Percentiles rank a stretch among this genome's conserved stretches.
Conservation (phyloP, 1,140 invertebrate species). For the Hyles vespertilio region DNA sequence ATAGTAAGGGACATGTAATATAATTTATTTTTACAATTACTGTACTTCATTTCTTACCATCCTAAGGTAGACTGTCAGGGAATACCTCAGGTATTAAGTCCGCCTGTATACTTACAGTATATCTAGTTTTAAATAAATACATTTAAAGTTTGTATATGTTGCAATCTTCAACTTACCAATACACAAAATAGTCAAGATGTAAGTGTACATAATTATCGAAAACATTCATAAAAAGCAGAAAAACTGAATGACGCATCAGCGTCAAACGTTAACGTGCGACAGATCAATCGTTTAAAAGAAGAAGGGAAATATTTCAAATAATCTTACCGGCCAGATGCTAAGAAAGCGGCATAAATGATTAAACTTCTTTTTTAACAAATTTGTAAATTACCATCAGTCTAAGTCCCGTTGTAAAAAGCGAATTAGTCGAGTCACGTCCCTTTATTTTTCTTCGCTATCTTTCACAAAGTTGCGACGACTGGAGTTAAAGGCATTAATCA, state of each 20-base stretch:
- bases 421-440: slow-evolving; percentile 68
- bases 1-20: too few species aligned
- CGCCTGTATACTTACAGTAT: too few species aligned
- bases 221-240: slow-evolving; percentile 25
- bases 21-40: too few species aligned
- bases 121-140: too few species aligned
- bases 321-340: slow-evolving; percentile 18
- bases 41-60: too few species aligned
- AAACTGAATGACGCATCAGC: slow-evolving; percentile 35
- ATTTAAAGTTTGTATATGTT: too few species aligned
- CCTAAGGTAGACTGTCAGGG: too few species aligned
- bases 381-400: slow-evolving; percentile 37
- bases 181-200: slow-evolving; percentile 29
- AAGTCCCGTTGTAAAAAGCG: slow-evolving; percentile 49
- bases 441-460: slow-evolving; percentile 70
- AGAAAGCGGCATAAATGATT: slow-evolving; percentile 19
- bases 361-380: slow-evolving; percentile 32
- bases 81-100: too few species aligned
- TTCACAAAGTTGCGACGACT: slow-evolving; percentile 64
- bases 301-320: slow-evolving; percentile 37
- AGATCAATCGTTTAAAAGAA: slow-evolving; percentile 50
- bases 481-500: slow-evolving; percentile 70
- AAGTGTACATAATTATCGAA: slow-evolving; percentile 43
- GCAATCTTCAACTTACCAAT: slow-evolving; percentile 32
- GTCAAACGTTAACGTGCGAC: slow-evolving; percentile 35